phyloP scores from a whole-genome alignment of 2,888 invertebrate genomes.

The Phyto melanocephala region DNA sequence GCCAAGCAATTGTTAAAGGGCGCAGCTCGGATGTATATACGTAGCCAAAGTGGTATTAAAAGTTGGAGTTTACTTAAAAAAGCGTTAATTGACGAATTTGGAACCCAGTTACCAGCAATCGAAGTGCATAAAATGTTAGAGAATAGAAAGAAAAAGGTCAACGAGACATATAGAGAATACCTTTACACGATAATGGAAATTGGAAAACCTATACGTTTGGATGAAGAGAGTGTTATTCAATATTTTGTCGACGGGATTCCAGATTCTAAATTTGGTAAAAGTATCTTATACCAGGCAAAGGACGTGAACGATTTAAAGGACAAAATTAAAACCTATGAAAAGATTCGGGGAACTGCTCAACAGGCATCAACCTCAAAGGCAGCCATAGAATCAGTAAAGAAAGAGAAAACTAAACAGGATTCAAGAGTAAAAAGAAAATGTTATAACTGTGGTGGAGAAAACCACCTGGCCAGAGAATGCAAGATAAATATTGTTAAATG shows the following conservation, averaged over 20 bases:
- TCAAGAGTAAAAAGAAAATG: too few species aligned
- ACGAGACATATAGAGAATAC: conserved; percentile 44
- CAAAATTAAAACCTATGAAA: conserved; percentile 21
- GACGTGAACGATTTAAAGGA: conserved; percentile 11
- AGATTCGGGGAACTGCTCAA: too few species aligned
- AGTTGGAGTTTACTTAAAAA: conserved; percentile 41
- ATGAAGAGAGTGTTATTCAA: conserved; percentile 21
- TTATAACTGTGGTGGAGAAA: too few species aligned
- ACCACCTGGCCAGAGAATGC: too few species aligned
- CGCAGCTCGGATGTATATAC: conserved; percentile 39
- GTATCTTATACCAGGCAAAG: too few species aligned
- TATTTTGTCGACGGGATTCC: too few species aligned
- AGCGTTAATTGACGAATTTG: too few species aligned
- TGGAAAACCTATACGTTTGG: too few species aligned
- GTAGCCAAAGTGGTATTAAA: conserved; percentile 37
- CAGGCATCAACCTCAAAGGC: too few species aligned
- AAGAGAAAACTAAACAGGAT: not conserved
- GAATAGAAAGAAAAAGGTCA: conserved; percentile 16
- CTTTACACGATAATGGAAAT: conserved; percentile 37
- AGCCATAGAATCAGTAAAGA: not conserved
- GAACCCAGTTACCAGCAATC: not conserved
- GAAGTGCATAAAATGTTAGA: conserved; percentile 24
- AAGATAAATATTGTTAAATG: too few species aligned
- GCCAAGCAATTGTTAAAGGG: conserved; percentile 48
- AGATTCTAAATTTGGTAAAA: too few species aligned